These are phyloP conservation scores for Corticium candelabrum DNA, from an alignment of 37 sponge, comb jelly and placozoan species.

Conservation along the genomic window DNA sequence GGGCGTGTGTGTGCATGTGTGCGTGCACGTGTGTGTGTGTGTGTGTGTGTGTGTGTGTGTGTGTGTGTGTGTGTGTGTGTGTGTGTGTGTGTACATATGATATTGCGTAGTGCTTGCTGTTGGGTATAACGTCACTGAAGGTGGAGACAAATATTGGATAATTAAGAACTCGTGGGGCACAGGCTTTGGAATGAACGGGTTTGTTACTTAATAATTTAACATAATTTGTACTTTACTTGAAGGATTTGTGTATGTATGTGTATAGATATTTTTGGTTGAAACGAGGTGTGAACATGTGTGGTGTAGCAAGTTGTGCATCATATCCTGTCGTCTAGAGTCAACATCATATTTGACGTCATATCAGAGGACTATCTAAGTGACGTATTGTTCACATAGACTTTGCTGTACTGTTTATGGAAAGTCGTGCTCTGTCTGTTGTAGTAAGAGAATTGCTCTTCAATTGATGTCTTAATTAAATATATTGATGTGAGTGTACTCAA, in stretches of 20 bases:
- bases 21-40: not conserved
- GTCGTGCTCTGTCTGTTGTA: no score
- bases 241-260: no score
- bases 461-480: no score
- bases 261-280: constrained; percentile 66
- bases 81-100: no score
- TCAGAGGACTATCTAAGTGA: no score
- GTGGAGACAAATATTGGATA: constrained; percentile 50
- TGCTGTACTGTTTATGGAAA: no score
- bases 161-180: constrained; percentile 70
- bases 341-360: no score
- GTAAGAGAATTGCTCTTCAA: no score
- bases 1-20: no score
- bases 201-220: not conserved
- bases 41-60: constrained; percentile 5
- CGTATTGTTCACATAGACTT: no score
- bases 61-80: constrained; percentile 5
- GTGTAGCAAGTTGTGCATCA: constrained; percentile 64
- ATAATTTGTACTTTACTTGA: no score
- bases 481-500: no score
- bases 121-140: constrained; percentile 37
- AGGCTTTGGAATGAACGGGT: constrained; percentile 48
- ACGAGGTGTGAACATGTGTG: constrained; percentile 65
- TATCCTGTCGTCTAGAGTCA: constrained; percentile 59
- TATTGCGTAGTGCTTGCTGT: constrained; percentile 58